Conservation (phyloP, 2,888 invertebrate genomes). For the Rhabditoides inermis region DNA sequence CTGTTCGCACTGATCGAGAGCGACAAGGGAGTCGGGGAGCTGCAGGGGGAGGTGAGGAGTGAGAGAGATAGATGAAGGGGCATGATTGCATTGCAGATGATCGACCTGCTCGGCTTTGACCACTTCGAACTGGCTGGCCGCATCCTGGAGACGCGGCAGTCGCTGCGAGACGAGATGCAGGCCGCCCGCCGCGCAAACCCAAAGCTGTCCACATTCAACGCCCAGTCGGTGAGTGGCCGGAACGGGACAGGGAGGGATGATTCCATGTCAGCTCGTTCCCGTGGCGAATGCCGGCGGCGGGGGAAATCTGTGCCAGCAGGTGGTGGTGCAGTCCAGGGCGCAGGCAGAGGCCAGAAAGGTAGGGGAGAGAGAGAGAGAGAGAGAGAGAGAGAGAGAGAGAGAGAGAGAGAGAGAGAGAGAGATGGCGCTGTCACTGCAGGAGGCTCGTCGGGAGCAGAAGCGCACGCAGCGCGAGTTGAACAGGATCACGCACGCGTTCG, state of each 20-base stretch:
- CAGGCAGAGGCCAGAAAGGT: slow-evolving; percentile 27
- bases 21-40: slow-evolving; percentile 13
- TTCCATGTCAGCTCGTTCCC: no score
- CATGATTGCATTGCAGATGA: slow-evolving; percentile 57
- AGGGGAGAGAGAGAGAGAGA: slow-evolving; percentile 33
- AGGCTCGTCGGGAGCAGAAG: slow-evolving; percentile 5
- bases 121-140: slow-evolving; percentile 68
- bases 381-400: slow-evolving; percentile 21
- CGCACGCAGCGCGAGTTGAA: no score
- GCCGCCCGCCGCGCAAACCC: slow-evolving; percentile 9
- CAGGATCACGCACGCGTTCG: slow-evolving; percentile 73
- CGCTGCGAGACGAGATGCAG: slow-evolving; percentile 14
- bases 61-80: background rate
- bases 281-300: background rate
- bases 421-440: slow-evolving; percentile 9
- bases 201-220: slow-evolving; percentile 10
- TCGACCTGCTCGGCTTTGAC: slow-evolving; percentile 81
- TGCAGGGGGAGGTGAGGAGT: slow-evolving; percentile 23
- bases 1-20: slow-evolving; percentile 14
- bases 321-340: slow-evolving; percentile 30
- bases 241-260: background rate
- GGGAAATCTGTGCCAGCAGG: slow-evolving; percentile 18
- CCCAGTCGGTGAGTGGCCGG: background rate
- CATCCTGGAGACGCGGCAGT: slow-evolving; percentile 62
- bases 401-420: slow-evolving; percentile 6